These are phyloP conservation scores for Galago senegalensis DNA, from an alignment of 2,797 vertebrate species.

Conservation along the genomic window DNA sequence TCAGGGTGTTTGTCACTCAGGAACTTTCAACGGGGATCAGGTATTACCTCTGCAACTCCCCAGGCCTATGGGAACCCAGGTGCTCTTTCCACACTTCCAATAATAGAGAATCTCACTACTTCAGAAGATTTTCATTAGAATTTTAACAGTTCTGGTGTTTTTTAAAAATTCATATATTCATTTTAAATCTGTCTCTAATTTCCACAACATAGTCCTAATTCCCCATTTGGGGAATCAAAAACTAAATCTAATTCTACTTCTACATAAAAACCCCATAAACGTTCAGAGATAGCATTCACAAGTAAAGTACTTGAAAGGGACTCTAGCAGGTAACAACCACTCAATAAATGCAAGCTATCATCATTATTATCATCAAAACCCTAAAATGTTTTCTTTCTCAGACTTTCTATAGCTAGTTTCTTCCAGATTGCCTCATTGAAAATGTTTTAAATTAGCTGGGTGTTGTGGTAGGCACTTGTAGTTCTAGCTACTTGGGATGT, in stretches of 20 bases:
- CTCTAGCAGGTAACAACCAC: not conserved
- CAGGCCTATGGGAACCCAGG: not conserved
- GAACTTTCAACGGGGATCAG: not conserved
- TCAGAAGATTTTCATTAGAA: not conserved
- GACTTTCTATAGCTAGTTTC: not conserved
- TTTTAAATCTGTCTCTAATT: constrained; percentile 17
- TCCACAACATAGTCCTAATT: constrained; percentile 5
- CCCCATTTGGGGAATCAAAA: not conserved
- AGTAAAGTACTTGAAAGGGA: not conserved
- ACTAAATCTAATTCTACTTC: constrained; percentile 18
- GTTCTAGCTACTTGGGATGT: no score
- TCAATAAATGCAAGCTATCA: not conserved
- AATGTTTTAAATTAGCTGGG: not conserved
- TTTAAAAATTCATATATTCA: not conserved
- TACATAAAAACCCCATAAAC: not conserved
- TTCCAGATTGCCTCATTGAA: not conserved
- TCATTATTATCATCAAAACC: not conserved
- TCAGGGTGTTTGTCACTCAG: not conserved
- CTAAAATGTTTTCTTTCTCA: not conserved
- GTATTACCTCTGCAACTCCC: not conserved
- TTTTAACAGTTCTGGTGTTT: not conserved
- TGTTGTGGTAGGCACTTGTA: no score
- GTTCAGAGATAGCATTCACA: not conserved
- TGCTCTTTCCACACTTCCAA: not conserved
- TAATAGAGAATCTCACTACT: not conserved